phyloP scores from a whole-genome alignment of 2,113 vertebrate species.

The Chrysochloris asiatica region DNA sequence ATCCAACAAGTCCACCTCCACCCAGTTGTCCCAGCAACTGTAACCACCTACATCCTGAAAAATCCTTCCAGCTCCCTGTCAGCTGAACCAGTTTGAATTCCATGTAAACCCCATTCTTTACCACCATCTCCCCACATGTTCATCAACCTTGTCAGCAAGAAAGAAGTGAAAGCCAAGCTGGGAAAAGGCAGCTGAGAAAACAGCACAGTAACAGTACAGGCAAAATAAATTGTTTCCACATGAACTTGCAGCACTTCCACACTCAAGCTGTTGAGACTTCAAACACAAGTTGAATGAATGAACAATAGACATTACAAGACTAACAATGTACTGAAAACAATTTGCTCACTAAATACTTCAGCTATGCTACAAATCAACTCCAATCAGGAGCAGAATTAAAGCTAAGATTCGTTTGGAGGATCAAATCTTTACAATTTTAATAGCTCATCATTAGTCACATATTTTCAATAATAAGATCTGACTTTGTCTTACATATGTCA shows the following conservation, averaged over 20 bases:
- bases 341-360: neutral
- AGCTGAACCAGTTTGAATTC: neutral
- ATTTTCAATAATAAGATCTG: neutral
- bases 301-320: neutral
- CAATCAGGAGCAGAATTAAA: neutral
- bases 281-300: neutral
- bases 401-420: neutral
- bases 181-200: constrained; percentile 65
- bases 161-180: constrained; percentile 14
- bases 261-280: neutral
- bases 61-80: neutral
- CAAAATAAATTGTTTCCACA: constrained; percentile 32
- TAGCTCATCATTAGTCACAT: neutral
- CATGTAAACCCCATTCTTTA: neutral
- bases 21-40: constrained; percentile 11
- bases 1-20: neutral
- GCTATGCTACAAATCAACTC: neutral
- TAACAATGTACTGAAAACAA: neutral
- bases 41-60: neutral
- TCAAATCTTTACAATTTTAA: neutral
- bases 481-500: constrained; percentile 10
- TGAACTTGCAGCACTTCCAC: constrained; percentile 2
- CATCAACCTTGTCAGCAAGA: constrained; percentile 49
- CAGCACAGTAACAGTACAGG: constrained; percentile 11
- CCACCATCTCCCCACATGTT: neutral